Percentiles rank a stretch among this genome's conserved stretches.
Conservation (phyloP, 1,140 invertebrate genomes). For the Drosophila rhopaloa region DNA sequence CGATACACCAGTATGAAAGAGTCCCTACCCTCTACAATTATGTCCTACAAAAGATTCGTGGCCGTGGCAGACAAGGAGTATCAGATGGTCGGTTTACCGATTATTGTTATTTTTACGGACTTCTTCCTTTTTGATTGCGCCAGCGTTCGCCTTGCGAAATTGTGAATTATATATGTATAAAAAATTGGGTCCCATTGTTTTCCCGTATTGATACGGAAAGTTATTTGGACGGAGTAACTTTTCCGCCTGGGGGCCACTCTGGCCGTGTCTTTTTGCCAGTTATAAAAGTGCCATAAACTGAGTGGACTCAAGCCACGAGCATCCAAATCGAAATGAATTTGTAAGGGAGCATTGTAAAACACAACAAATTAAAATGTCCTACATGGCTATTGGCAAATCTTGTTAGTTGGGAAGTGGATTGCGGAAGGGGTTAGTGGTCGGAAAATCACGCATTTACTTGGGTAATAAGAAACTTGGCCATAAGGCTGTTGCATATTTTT, state of each 20-base stretch:
- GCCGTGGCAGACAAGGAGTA: conserved; percentile 3
- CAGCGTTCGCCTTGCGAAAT: conserved; percentile 22
- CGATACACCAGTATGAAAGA: background rate
- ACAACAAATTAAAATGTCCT: conserved; percentile 69
- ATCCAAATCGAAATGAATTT: conserved; percentile 37
- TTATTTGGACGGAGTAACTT: conserved; percentile 25
- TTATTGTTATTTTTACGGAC: conserved; percentile 11
- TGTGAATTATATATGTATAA: conserved; percentile 58
- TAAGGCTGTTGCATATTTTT: conserved; percentile 3
- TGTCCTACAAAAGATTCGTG: background rate
- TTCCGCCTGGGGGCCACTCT: conserved; percentile 10
- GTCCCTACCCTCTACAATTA: background rate
- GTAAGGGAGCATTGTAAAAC: conserved; percentile 50
- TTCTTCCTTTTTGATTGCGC: conserved; percentile 13
- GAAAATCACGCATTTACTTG: conserved; percentile 25
- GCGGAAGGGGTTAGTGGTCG: background rate
- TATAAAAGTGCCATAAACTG: conserved; percentile 34
- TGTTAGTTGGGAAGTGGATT: background rate
- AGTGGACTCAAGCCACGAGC: background rate
- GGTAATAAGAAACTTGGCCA: background rate
- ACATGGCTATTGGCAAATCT: conserved; percentile 13
- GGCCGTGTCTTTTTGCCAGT: background rate
- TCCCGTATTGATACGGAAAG: conserved; percentile 43
- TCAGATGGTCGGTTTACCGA: conserved; percentile 16
- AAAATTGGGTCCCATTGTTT: conserved; percentile 68